Conservation (phyloP, 2,797 vertebrate species). For the Lutjanus argentimaculatus region DNA sequence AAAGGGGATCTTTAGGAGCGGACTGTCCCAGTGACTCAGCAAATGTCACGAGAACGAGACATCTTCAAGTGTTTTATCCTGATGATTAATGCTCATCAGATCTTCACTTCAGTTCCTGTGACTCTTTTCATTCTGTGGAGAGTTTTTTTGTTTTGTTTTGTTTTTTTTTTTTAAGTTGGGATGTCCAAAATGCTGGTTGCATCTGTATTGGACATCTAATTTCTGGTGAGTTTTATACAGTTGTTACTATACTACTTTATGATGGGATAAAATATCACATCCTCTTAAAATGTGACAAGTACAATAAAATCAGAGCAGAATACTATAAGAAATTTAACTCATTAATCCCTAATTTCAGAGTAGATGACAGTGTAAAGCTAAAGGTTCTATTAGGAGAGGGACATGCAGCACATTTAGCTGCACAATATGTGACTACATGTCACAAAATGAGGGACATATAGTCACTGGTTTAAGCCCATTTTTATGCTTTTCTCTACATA, state of each 20-base stretch:
- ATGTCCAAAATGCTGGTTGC: neutral
- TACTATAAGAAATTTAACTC: too few species aligned
- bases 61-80: neutral
- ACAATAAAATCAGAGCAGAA: too few species aligned
- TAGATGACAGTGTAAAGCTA: too few species aligned
- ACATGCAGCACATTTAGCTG: too few species aligned
- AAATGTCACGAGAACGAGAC: neutral
- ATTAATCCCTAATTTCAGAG: too few species aligned
- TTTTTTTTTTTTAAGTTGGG: neutral
- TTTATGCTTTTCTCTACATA: too few species aligned
- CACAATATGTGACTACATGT: too few species aligned
- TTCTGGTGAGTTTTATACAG: conserved; percentile 11
- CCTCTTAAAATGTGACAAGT: too few species aligned
- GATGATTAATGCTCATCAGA: neutral
- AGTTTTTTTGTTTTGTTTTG: too few species aligned
- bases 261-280: neutral
- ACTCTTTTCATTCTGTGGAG: neutral
- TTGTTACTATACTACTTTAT: neutral
- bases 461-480: too few species aligned
- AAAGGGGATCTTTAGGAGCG: conserved; percentile 31
- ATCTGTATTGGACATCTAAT: neutral
- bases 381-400: too few species aligned
- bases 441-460: too few species aligned
- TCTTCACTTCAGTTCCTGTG: neutral
- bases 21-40: conserved; percentile 48